Percentiles rank a stretch among this genome's conserved stretches.
These are phyloP conservation scores for Cephus cinctus DNA, from an alignment of 1,140 invertebrate species.

Conservation along the genomic window DNA sequence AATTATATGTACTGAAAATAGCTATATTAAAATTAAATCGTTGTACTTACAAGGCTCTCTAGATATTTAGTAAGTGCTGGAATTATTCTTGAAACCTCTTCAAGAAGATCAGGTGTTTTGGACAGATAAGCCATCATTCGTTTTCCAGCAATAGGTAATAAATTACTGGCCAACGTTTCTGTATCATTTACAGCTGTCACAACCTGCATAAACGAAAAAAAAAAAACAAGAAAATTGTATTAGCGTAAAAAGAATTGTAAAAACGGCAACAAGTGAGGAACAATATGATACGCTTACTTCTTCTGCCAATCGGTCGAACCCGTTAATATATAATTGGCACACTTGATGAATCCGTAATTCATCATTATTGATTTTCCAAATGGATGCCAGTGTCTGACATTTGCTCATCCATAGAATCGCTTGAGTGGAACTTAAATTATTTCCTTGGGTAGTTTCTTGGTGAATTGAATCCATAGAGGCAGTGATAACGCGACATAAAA, in stretches of 20 bases:
- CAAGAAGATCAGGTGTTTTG: slow-evolving; percentile 58
- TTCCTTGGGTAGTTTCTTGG: slow-evolving; percentile 56
- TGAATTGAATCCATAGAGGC: slow-evolving; percentile 63
- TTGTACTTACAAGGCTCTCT: slow-evolving; percentile 67
- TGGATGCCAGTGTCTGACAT: slow-evolving; percentile 68
- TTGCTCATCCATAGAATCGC: slow-evolving; percentile 69
- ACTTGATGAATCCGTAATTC: slow-evolving; percentile 75
- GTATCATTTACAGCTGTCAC: slow-evolving; percentile 65
- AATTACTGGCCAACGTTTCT: slow-evolving; percentile 62
- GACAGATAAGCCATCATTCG: slow-evolving; percentile 67
- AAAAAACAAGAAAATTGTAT: not conserved
- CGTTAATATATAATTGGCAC: slow-evolving; percentile 72
- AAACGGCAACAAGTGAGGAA: slow-evolving; percentile 5
- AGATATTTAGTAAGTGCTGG: slow-evolving; percentile 70
- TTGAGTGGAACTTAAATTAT: slow-evolving; percentile 59
- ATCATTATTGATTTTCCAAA: slow-evolving; percentile 80
- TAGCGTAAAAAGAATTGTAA: not conserved
- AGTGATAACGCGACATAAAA: slow-evolving; percentile 65
- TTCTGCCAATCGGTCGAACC: slow-evolving; percentile 75
- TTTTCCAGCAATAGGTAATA: slow-evolving; percentile 72
- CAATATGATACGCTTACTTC: slow-evolving; percentile 56
- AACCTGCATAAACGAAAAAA: slow-evolving; percentile 47
- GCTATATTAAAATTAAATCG: not conserved
- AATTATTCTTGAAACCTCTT: slow-evolving; percentile 67
- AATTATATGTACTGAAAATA: not conserved